Percentiles rank a stretch among this genome's conserved stretches.
Evolutionary conservation across 2,113 vertebrate species (phyloP).

Genomic region (Ardeotis arabs): DNA sequence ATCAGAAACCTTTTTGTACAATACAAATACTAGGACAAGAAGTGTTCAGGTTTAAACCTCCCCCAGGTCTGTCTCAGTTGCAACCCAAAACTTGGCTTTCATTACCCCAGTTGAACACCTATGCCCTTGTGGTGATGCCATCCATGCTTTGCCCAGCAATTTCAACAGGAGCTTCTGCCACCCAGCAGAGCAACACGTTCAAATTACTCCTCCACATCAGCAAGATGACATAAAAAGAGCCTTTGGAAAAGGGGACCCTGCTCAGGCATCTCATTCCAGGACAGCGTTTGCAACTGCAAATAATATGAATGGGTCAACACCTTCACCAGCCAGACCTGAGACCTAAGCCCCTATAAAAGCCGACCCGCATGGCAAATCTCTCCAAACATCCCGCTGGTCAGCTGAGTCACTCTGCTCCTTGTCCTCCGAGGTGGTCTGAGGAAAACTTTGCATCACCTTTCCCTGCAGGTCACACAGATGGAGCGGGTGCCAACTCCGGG

Average conservation of each 20-base stretch:
- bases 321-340: background rate
- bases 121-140: background rate
- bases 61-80: background rate
- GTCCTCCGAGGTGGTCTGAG: background rate
- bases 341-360: background rate
- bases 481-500: background rate
- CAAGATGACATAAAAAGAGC: background rate
- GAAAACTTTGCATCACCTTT: background rate
- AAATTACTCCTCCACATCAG: background rate
- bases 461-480: background rate
- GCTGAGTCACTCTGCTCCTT: rapidly evolving
- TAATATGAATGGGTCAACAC: background rate
- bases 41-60: background rate
- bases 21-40: background rate
- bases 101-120: rapidly evolving
- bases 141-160: background rate
- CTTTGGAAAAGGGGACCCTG: background rate
- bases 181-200: background rate
- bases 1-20: background rate
- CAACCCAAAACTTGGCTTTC: background rate
- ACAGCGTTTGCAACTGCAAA: background rate
- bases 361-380: background rate
- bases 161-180: background rate
- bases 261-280: background rate
- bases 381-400: background rate